phyloP scores from a whole-genome alignment of 2,888 invertebrate genomes.

The Amiota mariae region DNA sequence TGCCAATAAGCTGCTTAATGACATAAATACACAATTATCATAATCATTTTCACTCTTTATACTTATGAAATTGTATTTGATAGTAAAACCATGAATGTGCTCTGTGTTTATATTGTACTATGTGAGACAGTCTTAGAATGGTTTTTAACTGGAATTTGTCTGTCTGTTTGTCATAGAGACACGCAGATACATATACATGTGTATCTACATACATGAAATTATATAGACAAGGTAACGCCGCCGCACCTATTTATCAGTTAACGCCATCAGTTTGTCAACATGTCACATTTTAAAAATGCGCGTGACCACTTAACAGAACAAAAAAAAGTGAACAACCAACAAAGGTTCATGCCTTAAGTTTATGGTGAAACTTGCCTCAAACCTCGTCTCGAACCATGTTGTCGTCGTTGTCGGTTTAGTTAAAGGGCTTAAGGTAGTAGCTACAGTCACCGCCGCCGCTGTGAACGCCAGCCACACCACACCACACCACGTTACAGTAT shows the following conservation, averaged over 20 bases:
- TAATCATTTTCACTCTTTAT: conserved; percentile 11
- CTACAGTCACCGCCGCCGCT: background rate
- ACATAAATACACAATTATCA: background rate
- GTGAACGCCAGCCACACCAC: background rate
- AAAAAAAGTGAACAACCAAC: background rate
- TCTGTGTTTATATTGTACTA: background rate
- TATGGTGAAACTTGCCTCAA: too few species aligned
- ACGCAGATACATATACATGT: background rate
- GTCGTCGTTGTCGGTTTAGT: too few species aligned
- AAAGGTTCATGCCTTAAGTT: conserved; percentile 13
- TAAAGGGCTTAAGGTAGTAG: background rate
- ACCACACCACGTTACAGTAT: background rate
- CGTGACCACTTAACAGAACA: conserved; percentile 41
- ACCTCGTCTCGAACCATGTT: too few species aligned
- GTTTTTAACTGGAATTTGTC: conserved; percentile 19
- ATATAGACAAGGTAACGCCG: conserved; percentile 24
- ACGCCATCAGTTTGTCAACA: conserved; percentile 60
- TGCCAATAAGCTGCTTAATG: conserved; percentile 24
- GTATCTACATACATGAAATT: background rate
- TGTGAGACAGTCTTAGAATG: conserved; percentile 18
- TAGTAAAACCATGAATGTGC: conserved; percentile 2
- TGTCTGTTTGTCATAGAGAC: conserved; percentile 2
- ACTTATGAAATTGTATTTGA: background rate
- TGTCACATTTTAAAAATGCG: conserved; percentile 48
- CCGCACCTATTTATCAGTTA: conserved; percentile 54